Evolutionary conservation across 1,140 invertebrate species (phyloP).

Genomic region (Musca vetustissima): DNA sequence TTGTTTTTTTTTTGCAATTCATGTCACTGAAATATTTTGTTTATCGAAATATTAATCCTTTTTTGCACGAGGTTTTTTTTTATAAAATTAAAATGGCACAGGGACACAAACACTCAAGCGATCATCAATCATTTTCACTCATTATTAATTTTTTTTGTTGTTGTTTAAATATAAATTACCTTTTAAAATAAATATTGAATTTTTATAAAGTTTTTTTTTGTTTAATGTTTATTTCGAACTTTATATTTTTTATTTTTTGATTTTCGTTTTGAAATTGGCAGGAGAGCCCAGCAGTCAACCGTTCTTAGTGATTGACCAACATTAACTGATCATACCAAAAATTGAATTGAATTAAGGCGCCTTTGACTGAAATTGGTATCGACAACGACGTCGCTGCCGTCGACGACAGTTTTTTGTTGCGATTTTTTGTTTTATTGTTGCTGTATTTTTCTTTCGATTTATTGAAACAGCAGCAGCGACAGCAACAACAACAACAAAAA

Average conservation of each 20-base stretch:
- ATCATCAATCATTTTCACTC: background rate
- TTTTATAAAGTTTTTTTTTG: background rate
- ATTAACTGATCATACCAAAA: constrained; percentile 14
- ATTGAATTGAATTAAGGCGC: constrained; percentile 3
- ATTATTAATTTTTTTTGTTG: too few relatives aligned
- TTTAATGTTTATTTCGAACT: too few relatives aligned
- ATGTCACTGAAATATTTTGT: too few relatives aligned
- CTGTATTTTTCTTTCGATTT: background rate
- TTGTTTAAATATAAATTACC: background rate
- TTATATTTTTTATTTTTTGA: too few relatives aligned
- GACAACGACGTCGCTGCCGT: too few relatives aligned
- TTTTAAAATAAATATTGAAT: background rate
- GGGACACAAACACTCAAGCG: background rate
- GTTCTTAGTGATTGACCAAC: constrained; percentile 23
- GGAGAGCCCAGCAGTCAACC: constrained; percentile 1
- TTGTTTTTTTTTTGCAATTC: too few relatives aligned
- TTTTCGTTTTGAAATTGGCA: too few relatives aligned
- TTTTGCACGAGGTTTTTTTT: too few relatives aligned
- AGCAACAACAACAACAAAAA: background rate
- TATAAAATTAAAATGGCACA: too few relatives aligned
- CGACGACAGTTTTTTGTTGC: too few relatives aligned
- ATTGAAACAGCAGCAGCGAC: background rate
- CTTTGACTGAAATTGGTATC: constrained; percentile 9
- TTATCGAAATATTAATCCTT: too few relatives aligned
- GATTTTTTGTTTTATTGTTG: too few relatives aligned